phyloP scores from a whole-genome alignment of 2,113 vertebrate genomes.

The Etia nguti region DNA sequence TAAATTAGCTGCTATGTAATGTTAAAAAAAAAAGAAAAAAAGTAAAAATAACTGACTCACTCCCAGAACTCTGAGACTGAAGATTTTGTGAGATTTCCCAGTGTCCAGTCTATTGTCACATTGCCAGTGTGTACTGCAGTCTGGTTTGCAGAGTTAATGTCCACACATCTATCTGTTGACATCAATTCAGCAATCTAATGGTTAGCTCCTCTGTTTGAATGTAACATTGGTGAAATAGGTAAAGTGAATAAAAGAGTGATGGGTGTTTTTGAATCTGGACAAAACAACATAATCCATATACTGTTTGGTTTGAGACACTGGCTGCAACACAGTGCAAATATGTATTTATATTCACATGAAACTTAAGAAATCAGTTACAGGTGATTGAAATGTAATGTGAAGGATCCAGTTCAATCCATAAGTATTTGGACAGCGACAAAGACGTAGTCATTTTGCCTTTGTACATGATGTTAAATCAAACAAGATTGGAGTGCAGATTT shows the following conservation, averaged over 20 bases:
- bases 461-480: not conserved
- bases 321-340: not conserved
- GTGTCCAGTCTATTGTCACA: not conserved
- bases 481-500: not conserved
- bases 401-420: not conserved
- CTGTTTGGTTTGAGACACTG: not conserved
- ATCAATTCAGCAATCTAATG: not conserved
- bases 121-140: not conserved
- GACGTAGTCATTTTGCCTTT: not conserved
- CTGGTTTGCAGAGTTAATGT: not conserved
- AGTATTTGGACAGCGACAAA: not conserved
- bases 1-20: not conserved
- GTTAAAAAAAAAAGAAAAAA: not conserved
- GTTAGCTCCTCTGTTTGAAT: not conserved
- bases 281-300: not conserved
- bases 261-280: not conserved
- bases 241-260: not conserved
- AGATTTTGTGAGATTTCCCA: not conserved
- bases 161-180: conserved; percentile 24
- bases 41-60: conserved; percentile 28
- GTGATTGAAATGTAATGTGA: not conserved
- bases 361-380: not conserved
- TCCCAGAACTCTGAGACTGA: conserved; percentile 57
- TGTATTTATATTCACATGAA: not conserved
- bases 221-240: not conserved